phyloP scores from a whole-genome alignment of 2,888 invertebrate genomes.

The Eupeodes luniger region DNA sequence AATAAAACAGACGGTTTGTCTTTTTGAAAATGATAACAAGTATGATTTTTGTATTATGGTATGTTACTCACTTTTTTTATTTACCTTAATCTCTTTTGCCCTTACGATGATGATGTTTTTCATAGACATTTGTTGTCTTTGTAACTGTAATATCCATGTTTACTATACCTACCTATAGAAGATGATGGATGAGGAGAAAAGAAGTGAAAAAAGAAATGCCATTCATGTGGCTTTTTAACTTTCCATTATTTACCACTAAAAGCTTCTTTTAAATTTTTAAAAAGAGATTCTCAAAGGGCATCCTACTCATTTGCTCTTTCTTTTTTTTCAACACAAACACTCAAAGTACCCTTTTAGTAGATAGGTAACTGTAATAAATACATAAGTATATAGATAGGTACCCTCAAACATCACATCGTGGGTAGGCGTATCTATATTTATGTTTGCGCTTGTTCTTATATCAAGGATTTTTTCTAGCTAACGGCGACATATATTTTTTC shows the following conservation, averaged over 20 bases:
- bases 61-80: not conserved
- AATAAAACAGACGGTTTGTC: too few species aligned
- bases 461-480: conserved; percentile 35
- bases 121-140: conserved; percentile 60
- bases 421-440: conserved; percentile 9
- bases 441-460: not conserved
- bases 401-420: conserved; percentile 9
- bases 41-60: not conserved
- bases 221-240: conserved; percentile 85
- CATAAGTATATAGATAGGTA: not conserved
- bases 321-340: conserved; percentile 47
- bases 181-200: conserved; percentile 34
- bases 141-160: conserved; percentile 68
- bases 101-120: conserved; percentile 50
- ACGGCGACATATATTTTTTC: conserved; percentile 50
- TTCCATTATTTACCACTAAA: conserved; percentile 85
- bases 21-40: too few species aligned
- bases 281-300: conserved; percentile 78
- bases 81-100: conserved; percentile 41
- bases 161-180: conserved; percentile 4
- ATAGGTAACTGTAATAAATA: conserved; percentile 18
- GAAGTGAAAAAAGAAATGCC: conserved; percentile 65
- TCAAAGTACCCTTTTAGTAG: conserved; percentile 70
- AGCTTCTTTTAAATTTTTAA: conserved; percentile 84
- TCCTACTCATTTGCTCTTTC: conserved; percentile 62